These are phyloP conservation scores for Dermatemys mawii DNA, from an alignment of 2,113 vertebrate species.

Conservation along the genomic window DNA sequence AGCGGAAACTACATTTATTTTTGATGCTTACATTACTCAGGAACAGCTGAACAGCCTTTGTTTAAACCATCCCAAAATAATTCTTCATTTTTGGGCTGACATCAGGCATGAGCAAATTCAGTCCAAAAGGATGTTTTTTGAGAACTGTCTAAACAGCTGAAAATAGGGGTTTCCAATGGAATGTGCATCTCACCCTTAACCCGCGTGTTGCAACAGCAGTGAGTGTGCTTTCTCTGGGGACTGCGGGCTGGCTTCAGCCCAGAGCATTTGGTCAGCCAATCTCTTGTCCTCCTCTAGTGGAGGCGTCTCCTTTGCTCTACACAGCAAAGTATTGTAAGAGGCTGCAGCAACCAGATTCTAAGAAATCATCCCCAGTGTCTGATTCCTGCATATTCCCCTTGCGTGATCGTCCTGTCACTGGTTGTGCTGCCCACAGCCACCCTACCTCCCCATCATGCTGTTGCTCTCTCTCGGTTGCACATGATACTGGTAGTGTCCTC, in stretches of 20 bases:
- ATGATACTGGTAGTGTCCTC: neutral
- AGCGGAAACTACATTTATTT: slow-evolving; percentile 69
- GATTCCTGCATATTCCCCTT: slow-evolving; percentile 48
- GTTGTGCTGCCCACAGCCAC: slow-evolving; percentile 44
- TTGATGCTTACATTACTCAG: slow-evolving; percentile 70
- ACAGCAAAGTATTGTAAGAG: slow-evolving; percentile 69
- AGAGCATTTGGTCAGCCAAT: neutral
- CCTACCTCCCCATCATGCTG: neutral
- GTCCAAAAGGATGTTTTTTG: slow-evolving; percentile 68
- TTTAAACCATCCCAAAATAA: slow-evolving; percentile 68
- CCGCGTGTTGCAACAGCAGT: slow-evolving; percentile 63
- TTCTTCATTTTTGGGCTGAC: slow-evolving; percentile 59
- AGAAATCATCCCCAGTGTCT: slow-evolving; percentile 70
- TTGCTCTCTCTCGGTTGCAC: neutral
- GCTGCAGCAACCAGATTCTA: slow-evolving; percentile 59
- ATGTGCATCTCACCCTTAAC: slow-evolving; percentile 63
- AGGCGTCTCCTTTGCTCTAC: slow-evolving; percentile 61
- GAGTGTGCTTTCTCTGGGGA: slow-evolving; percentile 52
- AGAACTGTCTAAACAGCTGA: slow-evolving; percentile 67
- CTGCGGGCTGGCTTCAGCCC: slow-evolving; percentile 42
- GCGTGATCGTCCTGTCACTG: slow-evolving; percentile 48
- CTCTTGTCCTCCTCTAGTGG: slow-evolving; percentile 54
- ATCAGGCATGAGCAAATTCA: slow-evolving; percentile 67
- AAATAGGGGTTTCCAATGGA: slow-evolving; percentile 69
- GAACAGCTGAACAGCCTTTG: slow-evolving; percentile 63